These are phyloP conservation scores for Cactoblastis cactorum DNA, from an alignment of 2,888 invertebrate species.

Conservation along the genomic window DNA sequence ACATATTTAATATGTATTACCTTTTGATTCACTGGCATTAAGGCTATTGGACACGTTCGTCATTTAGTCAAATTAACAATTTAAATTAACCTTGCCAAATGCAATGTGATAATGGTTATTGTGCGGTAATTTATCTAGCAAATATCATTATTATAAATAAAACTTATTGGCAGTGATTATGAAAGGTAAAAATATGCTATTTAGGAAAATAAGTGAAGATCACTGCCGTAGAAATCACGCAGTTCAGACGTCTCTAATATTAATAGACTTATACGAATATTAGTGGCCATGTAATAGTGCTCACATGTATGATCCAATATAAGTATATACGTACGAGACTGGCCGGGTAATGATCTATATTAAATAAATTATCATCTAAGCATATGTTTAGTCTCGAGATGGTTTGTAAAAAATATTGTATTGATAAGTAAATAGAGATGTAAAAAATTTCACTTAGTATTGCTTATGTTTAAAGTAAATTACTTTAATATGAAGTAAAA, in stretches of 20 bases:
- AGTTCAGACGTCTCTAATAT: conserved; percentile 33
- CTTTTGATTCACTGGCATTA: too few species aligned
- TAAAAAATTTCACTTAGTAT: not conserved
- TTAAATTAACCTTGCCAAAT: too few species aligned
- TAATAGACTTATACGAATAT: conserved; percentile 33
- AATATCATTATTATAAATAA: not conserved
- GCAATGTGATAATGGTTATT: too few species aligned
- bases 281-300: conserved; percentile 51
- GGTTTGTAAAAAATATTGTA: conserved; percentile 1
- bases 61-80: too few species aligned
- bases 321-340: conserved; percentile 13
- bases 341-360: conserved; percentile 1
- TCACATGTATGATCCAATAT: conserved; percentile 32
- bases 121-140: too few species aligned
- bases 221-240: conserved; percentile 27
- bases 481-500: not conserved
- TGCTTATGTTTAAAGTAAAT: not conserved
- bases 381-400: not conserved
- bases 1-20: too few species aligned
- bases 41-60: too few species aligned
- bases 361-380: not conserved
- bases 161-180: not conserved
- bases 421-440: not conserved
- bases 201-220: conserved; percentile 15
- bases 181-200: not conserved